Conservation (phyloP, 2,888 invertebrate genomes). For the Trissoscelio sp. region DNA sequence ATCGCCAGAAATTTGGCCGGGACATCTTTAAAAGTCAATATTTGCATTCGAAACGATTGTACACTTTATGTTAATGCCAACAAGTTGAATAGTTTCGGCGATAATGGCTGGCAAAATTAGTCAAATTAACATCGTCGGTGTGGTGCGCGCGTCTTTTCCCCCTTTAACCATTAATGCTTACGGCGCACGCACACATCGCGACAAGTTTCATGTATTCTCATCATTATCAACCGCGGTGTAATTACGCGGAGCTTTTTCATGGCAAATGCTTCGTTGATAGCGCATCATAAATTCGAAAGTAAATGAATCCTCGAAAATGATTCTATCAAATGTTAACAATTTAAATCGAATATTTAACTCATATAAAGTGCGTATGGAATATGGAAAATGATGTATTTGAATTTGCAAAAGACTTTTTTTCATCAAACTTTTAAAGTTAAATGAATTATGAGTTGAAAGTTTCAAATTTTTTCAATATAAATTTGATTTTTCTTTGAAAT, state of each 20-base stretch:
- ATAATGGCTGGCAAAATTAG: conserved; percentile 25
- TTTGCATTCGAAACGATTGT: background rate
- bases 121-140: conserved; percentile 14
- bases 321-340: conserved; percentile 20
- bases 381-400: too few species aligned
- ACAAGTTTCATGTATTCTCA: conserved; percentile 33
- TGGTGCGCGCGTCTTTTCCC: background rate
- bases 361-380: too few species aligned
- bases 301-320: conserved; percentile 6
- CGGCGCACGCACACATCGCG: conserved; percentile 1
- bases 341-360: background rate
- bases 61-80: too few species aligned
- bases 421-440: too few species aligned
- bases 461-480: too few species aligned
- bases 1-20: too few species aligned
- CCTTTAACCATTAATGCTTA: conserved; percentile 28
- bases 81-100: conserved; percentile 3
- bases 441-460: too few species aligned
- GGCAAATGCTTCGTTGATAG: conserved; percentile 9
- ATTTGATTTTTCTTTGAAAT: too few species aligned
- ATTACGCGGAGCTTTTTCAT: conserved; percentile 38
- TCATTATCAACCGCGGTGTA: conserved; percentile 37
- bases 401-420: too few species aligned
- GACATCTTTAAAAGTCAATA: background rate
- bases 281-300: conserved; percentile 11